phyloP scores from a whole-genome alignment of 2,888 invertebrate species.

The Lucinisca nassula region DNA sequence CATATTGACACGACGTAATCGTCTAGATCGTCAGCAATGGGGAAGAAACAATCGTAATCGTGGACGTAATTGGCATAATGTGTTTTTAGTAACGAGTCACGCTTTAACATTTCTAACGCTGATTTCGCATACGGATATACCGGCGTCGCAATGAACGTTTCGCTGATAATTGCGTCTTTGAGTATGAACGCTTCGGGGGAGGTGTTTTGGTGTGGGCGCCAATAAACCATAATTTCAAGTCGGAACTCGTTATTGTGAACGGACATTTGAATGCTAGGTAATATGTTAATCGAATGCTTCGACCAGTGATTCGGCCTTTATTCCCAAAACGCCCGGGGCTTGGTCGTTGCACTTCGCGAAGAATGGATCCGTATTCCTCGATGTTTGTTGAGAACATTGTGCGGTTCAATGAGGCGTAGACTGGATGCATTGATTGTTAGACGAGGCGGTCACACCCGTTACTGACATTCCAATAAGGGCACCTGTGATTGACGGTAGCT shows the following conservation, averaged over 20 bases:
- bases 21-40: neutral
- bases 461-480: neutral
- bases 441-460: neutral
- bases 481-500: neutral
- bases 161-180: slow-evolving; percentile 17
- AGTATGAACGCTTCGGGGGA: slow-evolving; percentile 25
- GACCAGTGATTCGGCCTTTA: neutral
- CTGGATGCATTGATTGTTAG: neutral
- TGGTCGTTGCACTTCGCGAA: neutral
- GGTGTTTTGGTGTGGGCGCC: slow-evolving; percentile 24
- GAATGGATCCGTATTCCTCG: slow-evolving; percentile 17
- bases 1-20: neutral
- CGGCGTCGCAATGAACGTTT: slow-evolving; percentile 39
- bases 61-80: neutral
- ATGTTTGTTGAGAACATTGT: neutral
- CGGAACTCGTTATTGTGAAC: too few species aligned
- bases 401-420: slow-evolving; percentile 1
- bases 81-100: slow-evolving; percentile 19
- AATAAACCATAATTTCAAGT: too few species aligned
- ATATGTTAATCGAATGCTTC: neutral
- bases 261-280: neutral
- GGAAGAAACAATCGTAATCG: neutral
- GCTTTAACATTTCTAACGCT: slow-evolving; percentile 25
- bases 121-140: slow-evolving; percentile 22
- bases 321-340: neutral